Percentiles rank a stretch among this genome's conserved stretches.
Conservation (phyloP, 2,888 invertebrate species). For the Zelleria hepariella region DNA sequence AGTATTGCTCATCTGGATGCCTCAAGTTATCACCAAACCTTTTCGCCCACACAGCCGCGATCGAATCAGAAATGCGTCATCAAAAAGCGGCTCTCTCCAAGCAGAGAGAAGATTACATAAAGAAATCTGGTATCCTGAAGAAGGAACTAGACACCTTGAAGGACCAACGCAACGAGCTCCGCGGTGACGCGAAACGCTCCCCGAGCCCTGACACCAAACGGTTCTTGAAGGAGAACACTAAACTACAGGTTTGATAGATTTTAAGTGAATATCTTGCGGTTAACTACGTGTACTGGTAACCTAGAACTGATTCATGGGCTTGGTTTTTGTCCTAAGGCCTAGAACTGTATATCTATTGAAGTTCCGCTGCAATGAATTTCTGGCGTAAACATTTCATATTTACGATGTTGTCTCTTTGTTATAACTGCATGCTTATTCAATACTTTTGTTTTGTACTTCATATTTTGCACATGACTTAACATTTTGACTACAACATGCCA, state of each 20-base stretch:
- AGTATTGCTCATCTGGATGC: background rate
- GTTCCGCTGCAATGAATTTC: background rate
- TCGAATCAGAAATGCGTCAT: conserved; percentile 85
- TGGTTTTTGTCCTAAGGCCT: background rate
- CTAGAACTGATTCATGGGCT: too few species aligned
- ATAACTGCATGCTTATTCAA: background rate
- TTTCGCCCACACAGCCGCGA: conserved; percentile 61
- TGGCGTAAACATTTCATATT: background rate
- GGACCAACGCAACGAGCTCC: conserved; percentile 83
- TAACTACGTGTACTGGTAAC: background rate
- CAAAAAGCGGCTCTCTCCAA: conserved; percentile 85
- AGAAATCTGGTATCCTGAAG: conserved; percentile 79
- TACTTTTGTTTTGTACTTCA: background rate
- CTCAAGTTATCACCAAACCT: background rate
- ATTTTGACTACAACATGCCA: background rate
- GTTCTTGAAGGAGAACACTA: conserved; percentile 86
- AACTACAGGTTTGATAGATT: conserved; percentile 79
- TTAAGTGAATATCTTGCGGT: background rate
- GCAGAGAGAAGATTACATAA: conserved; percentile 86
- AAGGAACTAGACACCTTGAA: conserved; percentile 84
- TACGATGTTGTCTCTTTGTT: background rate
- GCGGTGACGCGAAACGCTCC: conserved; percentile 76
- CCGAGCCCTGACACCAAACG: conserved; percentile 83
- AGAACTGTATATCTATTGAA: background rate
- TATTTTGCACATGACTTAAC: background rate